Conservation (phyloP, 2,797 vertebrate genomes). For the Alosa sapidissima region DNA sequence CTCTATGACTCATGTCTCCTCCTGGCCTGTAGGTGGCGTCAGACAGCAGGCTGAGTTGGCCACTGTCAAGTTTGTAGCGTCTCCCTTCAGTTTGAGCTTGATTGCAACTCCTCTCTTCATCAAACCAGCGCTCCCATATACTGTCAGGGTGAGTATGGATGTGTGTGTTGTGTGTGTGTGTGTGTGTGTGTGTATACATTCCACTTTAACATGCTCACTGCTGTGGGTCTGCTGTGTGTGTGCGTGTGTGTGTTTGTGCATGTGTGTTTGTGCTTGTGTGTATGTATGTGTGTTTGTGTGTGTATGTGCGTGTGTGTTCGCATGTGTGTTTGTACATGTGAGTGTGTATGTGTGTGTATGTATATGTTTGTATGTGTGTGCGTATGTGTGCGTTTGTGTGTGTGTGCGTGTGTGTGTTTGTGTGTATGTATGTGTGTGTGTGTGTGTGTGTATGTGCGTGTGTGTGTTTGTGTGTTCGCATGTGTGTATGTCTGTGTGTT, state of each 20-base stretch:
- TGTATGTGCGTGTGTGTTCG: background rate
- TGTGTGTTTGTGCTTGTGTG: no score
- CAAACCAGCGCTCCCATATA: slow-evolving; percentile 89
- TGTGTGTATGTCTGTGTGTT: no score
- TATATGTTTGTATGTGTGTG: background rate
- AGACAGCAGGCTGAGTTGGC: slow-evolving; percentile 82
- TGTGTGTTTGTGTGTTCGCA: no score
- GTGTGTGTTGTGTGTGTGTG: background rate
- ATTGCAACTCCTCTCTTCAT: slow-evolving; percentile 88
- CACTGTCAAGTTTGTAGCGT: slow-evolving; percentile 77
- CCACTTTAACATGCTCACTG: no score
- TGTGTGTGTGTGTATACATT: background rate
- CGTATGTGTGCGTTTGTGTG: background rate
- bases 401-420: background rate
- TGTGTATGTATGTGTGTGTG: no score
- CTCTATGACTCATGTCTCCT: background rate
- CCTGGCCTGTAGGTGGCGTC: slow-evolving; percentile 78
- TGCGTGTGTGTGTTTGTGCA: no score
- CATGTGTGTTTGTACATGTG: background rate
- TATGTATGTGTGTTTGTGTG: background rate
- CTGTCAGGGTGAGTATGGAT: slow-evolving; percentile 76
- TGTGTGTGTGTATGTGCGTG: no score
- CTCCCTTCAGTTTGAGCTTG: slow-evolving; percentile 83
- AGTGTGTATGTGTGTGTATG: background rate
- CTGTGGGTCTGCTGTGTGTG: no score